phyloP scores from a whole-genome alignment of 2,113 vertebrate species.

The Cygnus atratus region DNA sequence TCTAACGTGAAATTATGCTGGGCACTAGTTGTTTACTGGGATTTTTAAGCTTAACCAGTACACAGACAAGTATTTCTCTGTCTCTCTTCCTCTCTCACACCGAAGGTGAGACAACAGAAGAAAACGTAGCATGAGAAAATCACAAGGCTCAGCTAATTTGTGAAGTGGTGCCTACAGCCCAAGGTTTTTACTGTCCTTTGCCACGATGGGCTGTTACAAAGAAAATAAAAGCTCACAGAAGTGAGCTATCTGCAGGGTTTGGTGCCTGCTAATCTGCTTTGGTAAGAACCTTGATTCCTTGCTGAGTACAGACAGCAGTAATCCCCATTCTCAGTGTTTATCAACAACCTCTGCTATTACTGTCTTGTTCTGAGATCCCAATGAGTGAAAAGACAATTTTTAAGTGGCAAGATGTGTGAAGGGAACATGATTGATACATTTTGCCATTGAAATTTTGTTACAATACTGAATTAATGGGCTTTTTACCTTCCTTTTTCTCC shows the following conservation, averaged over 20 bases:
- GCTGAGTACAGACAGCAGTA: not conserved
- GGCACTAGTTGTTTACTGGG: not conserved
- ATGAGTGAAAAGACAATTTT: not conserved
- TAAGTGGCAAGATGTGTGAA: not conserved
- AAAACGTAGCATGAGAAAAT: not conserved
- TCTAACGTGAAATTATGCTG: not conserved
- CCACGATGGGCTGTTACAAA: not conserved
- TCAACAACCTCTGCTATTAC: not conserved
- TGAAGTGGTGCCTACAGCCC: not conserved
- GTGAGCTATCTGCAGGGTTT: not conserved
- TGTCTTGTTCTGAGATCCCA: not conserved
- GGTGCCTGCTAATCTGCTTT: not conserved
- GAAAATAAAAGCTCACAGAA: not conserved
- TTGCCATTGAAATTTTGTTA: not conserved
- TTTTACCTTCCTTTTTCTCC: not conserved
- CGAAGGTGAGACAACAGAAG: not conserved
- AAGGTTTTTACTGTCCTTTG: not conserved
- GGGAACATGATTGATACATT: not conserved
- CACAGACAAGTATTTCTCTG: not conserved
- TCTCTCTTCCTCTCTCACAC: not conserved
- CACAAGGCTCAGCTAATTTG: not conserved
- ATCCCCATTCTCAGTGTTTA: not conserved
- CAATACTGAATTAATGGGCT: not conserved
- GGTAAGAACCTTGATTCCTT: not conserved
- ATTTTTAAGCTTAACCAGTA: conserved; percentile 2